A percentile compares a stretch with the other conserved stretches of the same genome.
phyloP scores from a whole-genome alignment of 1,140 invertebrate species.

The Leptopilina boulardi region DNA sequence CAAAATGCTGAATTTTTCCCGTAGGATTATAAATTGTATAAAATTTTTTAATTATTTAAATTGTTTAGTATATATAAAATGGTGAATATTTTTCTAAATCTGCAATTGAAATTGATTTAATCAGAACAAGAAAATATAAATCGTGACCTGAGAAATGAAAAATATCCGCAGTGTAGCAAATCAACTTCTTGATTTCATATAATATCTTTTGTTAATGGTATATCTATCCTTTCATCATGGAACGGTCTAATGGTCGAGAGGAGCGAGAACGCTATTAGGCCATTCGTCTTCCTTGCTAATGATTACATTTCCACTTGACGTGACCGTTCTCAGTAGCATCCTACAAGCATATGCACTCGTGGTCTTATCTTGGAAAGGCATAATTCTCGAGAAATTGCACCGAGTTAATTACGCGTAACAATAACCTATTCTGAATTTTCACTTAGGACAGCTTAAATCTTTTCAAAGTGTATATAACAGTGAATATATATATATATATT shows the following conservation, averaged over 20 bases:
- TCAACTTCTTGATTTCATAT: neutral
- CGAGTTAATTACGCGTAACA: slow-evolving; percentile 38
- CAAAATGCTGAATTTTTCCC: too few species aligned
- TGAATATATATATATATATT: too few species aligned
- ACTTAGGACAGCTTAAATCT: neutral
- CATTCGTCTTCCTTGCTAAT: slow-evolving; percentile 66
- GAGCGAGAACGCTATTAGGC: slow-evolving; percentile 60
- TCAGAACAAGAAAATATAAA: too few species aligned
- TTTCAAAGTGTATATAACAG: neutral
- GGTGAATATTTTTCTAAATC: too few species aligned
- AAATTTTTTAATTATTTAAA: too few species aligned
- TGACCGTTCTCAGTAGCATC: slow-evolving; percentile 42
- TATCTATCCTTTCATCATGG: slow-evolving; percentile 10
- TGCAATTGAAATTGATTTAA: too few species aligned
- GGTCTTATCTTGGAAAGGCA: slow-evolving; percentile 41
- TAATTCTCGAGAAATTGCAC: slow-evolving; percentile 34
- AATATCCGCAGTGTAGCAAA: neutral
- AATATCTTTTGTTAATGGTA: neutral
- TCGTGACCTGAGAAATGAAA: neutral
- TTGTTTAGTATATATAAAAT: too few species aligned
- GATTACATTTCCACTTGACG: slow-evolving; percentile 62
- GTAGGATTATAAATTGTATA: too few species aligned
- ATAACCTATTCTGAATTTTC: slow-evolving; percentile 37
- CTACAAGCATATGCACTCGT: slow-evolving; percentile 40
- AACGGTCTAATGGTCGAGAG: slow-evolving; percentile 35